Conservation (phyloP, 1,140 invertebrate species). For the Cydia strobilella region DNA sequence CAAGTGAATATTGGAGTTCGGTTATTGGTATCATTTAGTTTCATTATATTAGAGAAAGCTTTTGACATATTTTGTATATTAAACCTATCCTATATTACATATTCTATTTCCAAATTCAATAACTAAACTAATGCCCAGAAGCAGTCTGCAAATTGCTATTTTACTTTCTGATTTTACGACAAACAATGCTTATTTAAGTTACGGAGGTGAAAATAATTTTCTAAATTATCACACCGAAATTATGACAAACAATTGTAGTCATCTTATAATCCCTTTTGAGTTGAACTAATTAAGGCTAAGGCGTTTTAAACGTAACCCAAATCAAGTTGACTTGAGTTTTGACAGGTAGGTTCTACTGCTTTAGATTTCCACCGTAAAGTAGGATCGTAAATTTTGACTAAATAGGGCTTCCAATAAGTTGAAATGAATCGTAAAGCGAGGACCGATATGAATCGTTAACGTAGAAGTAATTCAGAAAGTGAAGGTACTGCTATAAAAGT, state of each 20-base stretch:
- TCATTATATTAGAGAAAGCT: no score
- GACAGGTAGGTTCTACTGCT: constrained; percentile 1
- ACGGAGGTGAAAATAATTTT: background rate
- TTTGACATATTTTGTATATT: no score
- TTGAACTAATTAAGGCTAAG: background rate
- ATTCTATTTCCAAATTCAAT: background rate
- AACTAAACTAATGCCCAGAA: background rate
- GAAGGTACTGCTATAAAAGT: background rate
- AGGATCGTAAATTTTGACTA: background rate
- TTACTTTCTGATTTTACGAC: background rate
- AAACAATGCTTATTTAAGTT: background rate
- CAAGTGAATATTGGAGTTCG: no score
- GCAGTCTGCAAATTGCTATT: background rate
- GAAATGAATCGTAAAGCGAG: background rate
- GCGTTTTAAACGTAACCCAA: background rate
- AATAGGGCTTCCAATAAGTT: background rate
- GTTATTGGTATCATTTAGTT: no score
- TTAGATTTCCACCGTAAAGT: background rate
- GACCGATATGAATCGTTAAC: background rate
- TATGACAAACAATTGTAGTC: constrained; percentile 11
- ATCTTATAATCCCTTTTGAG: background rate
- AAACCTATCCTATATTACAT: no score
- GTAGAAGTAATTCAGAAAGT: background rate
- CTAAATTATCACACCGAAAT: background rate
- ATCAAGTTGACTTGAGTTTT: background rate